A percentile compares a stretch with the other conserved stretches of the same genome.
Evolutionary conservation across 2,888 invertebrate genomes (phyloP).

Genomic region (Drosophila multiciliata): DNA sequence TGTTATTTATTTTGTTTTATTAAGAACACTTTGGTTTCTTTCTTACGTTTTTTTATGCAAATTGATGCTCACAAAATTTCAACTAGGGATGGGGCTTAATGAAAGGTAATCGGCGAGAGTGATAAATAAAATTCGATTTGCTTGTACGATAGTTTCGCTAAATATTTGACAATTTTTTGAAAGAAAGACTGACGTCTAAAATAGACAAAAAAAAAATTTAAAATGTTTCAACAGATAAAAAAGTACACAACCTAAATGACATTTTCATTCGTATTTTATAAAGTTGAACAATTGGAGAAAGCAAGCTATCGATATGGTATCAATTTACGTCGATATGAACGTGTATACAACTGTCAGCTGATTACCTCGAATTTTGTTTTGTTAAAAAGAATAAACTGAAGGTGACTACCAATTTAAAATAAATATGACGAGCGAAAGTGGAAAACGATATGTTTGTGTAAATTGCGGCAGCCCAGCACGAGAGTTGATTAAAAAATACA

Average conservation of each 20-base stretch:
- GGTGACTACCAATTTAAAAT: not conserved
- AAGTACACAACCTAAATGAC: not conserved
- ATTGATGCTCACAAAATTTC: conserved; percentile 58
- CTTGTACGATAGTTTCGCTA: conserved; percentile 36
- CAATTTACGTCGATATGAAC: conserved; percentile 24
- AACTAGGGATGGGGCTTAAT: conserved; percentile 44
- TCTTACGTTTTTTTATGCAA: conserved; percentile 62
- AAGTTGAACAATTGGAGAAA: not conserved
- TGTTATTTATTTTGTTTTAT: conserved; percentile 21
- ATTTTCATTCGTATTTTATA: not conserved
- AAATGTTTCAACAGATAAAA: conserved; percentile 1
- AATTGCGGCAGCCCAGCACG: conserved; percentile 89
- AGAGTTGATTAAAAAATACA: conserved; percentile 89
- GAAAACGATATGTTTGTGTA: conserved; percentile 86
- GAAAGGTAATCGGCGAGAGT: conserved; percentile 36
- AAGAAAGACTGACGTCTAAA: conserved; percentile 31
- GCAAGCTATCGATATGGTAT: not conserved
- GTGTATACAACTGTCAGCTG: conserved; percentile 33
- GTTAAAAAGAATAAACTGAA: not conserved
- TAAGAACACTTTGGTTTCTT: conserved; percentile 42
- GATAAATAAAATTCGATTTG: conserved; percentile 38
- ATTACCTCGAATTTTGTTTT: conserved; percentile 4
- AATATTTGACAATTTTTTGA: conserved; percentile 43
- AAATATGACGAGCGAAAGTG: conserved; percentile 34
- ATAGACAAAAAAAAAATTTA: conserved; percentile 2